These are phyloP conservation scores for Montipora capricornis DNA, from an alignment of 64 coral and sea anemone species.

Conservation along the genomic window DNA sequence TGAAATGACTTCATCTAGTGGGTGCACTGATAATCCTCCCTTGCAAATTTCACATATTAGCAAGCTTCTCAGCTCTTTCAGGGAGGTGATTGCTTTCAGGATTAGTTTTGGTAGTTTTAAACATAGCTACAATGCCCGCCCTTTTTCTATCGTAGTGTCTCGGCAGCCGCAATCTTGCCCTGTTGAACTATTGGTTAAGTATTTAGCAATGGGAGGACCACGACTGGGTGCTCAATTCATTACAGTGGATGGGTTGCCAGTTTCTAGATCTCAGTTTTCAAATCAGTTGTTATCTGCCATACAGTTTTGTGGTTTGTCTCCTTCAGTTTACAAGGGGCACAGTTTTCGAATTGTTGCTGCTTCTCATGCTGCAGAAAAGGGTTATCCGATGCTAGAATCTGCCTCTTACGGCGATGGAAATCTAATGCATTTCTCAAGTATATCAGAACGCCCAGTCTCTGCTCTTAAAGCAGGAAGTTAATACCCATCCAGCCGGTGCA, in stretches of 20 bases:
- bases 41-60: neutral
- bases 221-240: slow-evolving; percentile 14
- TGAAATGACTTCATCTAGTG: slow-evolving; percentile 40
- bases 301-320: slow-evolving; percentile 11
- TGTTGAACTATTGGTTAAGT: slow-evolving; percentile 13
- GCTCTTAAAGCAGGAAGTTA: neutral
- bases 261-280: slow-evolving; percentile 3
- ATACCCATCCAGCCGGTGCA: too few species aligned
- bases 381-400: slow-evolving; percentile 14
- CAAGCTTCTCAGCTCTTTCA: neutral
- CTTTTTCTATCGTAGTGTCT: slow-evolving; percentile 30
- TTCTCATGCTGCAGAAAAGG: slow-evolving; percentile 7
- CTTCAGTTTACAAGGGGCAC: slow-evolving; percentile 7
- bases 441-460: neutral
- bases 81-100: slow-evolving; percentile 1
- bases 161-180: slow-evolving; percentile 35
- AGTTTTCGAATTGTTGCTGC: slow-evolving; percentile 5
- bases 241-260: neutral
- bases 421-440: slow-evolving; percentile 40
- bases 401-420: slow-evolving; percentile 4
- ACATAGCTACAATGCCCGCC: slow-evolving; percentile 58
- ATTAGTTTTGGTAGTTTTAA: slow-evolving; percentile 69
- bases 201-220: slow-evolving; percentile 21
- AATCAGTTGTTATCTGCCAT: neutral
- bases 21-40: neutral